phyloP scores from a whole-genome alignment of 1,140 invertebrate species.

The Hypothenemus hampei region DNA sequence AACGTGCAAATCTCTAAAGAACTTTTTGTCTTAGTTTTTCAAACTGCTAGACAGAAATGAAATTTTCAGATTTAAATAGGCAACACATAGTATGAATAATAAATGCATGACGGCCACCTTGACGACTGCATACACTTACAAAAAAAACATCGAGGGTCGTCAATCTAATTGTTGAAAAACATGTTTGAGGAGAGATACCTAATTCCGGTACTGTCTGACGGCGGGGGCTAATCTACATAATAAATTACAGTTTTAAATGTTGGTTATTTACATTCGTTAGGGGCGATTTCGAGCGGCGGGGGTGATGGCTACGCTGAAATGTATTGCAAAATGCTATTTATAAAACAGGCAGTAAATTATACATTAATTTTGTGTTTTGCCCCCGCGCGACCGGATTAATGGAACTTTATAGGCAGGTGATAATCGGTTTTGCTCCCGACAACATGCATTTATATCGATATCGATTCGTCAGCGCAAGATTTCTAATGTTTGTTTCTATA shows the following conservation, averaged over 20 bases:
- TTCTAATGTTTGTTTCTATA: slow-evolving; percentile 4
- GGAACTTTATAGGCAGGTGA: slow-evolving; percentile 23
- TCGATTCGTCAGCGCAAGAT: slow-evolving; percentile 11
- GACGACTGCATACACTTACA: background rate
- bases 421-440: slow-evolving; percentile 20
- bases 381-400: slow-evolving; percentile 18
- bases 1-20: no score
- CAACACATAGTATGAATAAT: no score
- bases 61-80: no score
- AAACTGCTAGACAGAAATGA: no score
- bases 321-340: slow-evolving; percentile 26
- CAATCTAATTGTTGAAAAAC: slow-evolving; percentile 14
- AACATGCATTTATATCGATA: slow-evolving; percentile 18
- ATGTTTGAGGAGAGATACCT: slow-evolving; percentile 5
- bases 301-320: slow-evolving; percentile 19
- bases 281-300: slow-evolving; percentile 16
- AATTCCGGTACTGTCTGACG: slow-evolving; percentile 16
- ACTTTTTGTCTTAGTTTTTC: no score
- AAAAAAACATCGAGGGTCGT: background rate
- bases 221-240: slow-evolving; percentile 19
- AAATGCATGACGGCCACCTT: no score
- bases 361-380: slow-evolving; percentile 22
- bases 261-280: slow-evolving; percentile 22
- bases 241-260: slow-evolving; percentile 24
- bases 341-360: slow-evolving; percentile 26